Evolutionary conservation across 2,797 vertebrate genomes (phyloP), one percentile per base, ranked within the genome.

Genomic region (Rhabdomys pumilio): DNA sequence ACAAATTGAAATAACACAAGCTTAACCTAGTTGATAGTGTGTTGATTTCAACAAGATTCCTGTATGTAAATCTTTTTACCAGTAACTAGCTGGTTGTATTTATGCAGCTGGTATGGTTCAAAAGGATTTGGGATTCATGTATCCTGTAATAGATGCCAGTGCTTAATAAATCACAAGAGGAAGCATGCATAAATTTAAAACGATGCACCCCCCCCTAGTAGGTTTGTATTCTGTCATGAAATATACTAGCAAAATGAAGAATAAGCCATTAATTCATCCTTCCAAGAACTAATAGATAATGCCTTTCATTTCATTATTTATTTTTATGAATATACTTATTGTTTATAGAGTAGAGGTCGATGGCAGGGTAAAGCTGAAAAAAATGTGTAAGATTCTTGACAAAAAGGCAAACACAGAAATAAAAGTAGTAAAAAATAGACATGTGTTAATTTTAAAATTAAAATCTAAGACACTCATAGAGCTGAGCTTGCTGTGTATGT

Each of bases 151-250:
- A 85, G 47, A 92, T 59, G 38, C 38, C 65, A 89, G 57, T 26
- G 24, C 17, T 9, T 57, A 41, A 50, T 79, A 85, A 83, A 65
- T 80, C 31, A 38, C 22, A 85, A 80, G 88, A 67, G 3, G 38
- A 92, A 84, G 72, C 17, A 84, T 55, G 55, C 50, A 77, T 69
- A 77, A 96, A 96, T 84, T 53, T 19, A 84, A n/a, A 84, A 57
- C 55, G 79, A 57, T 50, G 53, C 81, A 31, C 44, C 55, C n/a
- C 44, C 44, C 44, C 44, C 44, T 44, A 22, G 44, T 6, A 76
- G 41, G 24, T n/a, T 81, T 81, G 57, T 87, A 41, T 82, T 80
- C 67, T 93, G 50, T 84, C 47, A 34, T 59, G 24, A 93, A 76
- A 81, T 38, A 93, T 20, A 75, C 80, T 87, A 10, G 53, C 31